phyloP scores from a whole-genome alignment of 2,888 invertebrate species.

The Salpingus planirostris region DNA sequence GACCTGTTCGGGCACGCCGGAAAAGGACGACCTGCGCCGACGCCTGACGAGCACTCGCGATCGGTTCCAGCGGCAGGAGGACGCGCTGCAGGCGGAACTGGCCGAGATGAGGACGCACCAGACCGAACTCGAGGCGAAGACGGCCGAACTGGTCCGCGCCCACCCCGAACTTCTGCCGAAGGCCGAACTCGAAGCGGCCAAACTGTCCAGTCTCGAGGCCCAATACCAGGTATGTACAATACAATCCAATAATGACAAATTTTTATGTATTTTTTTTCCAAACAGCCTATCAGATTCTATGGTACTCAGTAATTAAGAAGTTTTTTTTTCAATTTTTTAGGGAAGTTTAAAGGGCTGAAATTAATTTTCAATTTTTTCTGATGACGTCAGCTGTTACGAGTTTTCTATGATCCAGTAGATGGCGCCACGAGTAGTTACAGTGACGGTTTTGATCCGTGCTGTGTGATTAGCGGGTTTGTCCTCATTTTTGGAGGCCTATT shows the following conservation, averaged over 20 bases:
- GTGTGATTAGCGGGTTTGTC: no score
- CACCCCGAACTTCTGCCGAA: conserved; percentile 20
- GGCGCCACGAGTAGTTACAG: no score
- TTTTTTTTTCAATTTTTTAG: neutral
- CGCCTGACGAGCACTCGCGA: conserved; percentile 25
- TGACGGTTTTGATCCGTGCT: no score
- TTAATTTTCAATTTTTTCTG: no score
- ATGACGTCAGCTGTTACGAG: no score
- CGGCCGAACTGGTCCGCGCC: conserved; percentile 19
- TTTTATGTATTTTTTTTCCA: no score
- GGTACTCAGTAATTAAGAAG: neutral
- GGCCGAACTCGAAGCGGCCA: conserved; percentile 19
- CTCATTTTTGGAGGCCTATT: no score
- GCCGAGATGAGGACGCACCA: conserved; percentile 20
- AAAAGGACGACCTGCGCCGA: conserved; percentile 26
- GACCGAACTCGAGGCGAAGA: conserved; percentile 22
- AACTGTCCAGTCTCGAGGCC: conserved; percentile 13
- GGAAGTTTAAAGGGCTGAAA: no score
- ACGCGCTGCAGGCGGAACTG: conserved; percentile 21
- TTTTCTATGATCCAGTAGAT: no score
- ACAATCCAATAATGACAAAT: no score
- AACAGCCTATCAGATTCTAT: no score
- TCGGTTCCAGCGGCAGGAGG: conserved; percentile 26
- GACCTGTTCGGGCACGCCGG: conserved; percentile 24
- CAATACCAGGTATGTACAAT: conserved; percentile 9